A percentile compares a stretch with the other conserved stretches of the same genome.
Conservation (phyloP, 1,140 invertebrate genomes). For the Elysia chlorotica region DNA sequence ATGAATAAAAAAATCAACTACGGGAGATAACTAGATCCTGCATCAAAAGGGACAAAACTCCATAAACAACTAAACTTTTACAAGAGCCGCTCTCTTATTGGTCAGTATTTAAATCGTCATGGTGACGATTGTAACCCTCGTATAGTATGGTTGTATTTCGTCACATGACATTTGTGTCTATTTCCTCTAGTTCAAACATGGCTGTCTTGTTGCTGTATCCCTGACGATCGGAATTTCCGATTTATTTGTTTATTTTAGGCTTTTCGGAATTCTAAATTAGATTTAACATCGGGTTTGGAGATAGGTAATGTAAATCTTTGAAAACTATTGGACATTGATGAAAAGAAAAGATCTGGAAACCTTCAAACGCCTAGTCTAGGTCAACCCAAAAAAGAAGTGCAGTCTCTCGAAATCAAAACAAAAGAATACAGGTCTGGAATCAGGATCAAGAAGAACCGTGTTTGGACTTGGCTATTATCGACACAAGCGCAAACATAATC, state of each 20-base stretch:
- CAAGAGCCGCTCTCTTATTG: conserved; percentile 36
- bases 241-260: not conserved
- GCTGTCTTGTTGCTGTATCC: conserved; percentile 38
- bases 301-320: not conserved
- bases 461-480: not conserved
- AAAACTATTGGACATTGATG: not conserved
- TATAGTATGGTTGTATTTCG: conserved; percentile 38
- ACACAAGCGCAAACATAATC: not conserved
- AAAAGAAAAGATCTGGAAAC: not conserved
- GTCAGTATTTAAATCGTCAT: conserved; percentile 50
- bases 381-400: not conserved
- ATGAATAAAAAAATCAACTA: too few species aligned
- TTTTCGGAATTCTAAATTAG: not conserved
- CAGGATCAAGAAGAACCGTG: not conserved
- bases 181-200: conserved; percentile 56
- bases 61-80: too few species aligned
- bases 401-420: too few species aligned
- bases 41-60: too few species aligned
- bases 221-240: conserved; percentile 3
- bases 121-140: conserved; percentile 47
- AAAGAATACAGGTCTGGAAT: too few species aligned
- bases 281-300: too few species aligned
- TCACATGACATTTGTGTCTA: conserved; percentile 46
- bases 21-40: too few species aligned
- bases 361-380: not conserved